A percentile compares a stretch with the other conserved stretches of the same genome.
phyloP scores from a whole-genome alignment of 2,888 invertebrate species.

The Poecilobothrus nobilitatus region DNA sequence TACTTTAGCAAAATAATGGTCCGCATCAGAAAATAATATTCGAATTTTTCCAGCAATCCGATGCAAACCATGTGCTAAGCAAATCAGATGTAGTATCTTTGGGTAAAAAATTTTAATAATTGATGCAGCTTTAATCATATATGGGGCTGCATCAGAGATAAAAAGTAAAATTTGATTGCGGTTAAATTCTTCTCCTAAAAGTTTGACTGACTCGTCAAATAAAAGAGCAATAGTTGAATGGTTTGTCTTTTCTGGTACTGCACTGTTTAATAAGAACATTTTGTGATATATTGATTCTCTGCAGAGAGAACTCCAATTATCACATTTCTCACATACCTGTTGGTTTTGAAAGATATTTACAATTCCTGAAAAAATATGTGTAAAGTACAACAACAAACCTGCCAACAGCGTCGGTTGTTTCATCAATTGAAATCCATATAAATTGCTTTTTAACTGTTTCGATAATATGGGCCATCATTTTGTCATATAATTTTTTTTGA shows the following conservation, averaged over 20 bases:
- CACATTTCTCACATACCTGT: too few relatives aligned
- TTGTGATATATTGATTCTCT: too few relatives aligned
- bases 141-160: conserved; percentile 19
- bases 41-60: conserved; percentile 28
- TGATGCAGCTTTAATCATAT: conserved; percentile 27
- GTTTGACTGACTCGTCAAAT: conserved; percentile 11
- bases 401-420: too few relatives aligned
- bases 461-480: too few relatives aligned
- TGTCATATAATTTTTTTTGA: too few relatives aligned
- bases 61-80: conserved; percentile 30
- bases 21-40: background rate
- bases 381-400: too few relatives aligned
- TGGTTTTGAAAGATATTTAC: too few relatives aligned
- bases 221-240: background rate
- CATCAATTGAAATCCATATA: too few relatives aligned
- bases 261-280: too few relatives aligned
- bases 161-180: conserved; percentile 9
- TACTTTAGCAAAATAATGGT: conserved; percentile 23
- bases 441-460: too few relatives aligned
- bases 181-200: conserved; percentile 10
- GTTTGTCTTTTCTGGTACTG: conserved; percentile 14
- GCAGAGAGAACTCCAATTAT: too few relatives aligned
- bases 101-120: conserved; percentile 27
- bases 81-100: conserved; percentile 30
- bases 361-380: too few relatives aligned